Evolutionary conservation across 35 echinoderm and acorn worm species (phyloP), one percentile per base, ranked within the genome.

Genomic region (Strongylocentrotus purpuratus): DNA sequence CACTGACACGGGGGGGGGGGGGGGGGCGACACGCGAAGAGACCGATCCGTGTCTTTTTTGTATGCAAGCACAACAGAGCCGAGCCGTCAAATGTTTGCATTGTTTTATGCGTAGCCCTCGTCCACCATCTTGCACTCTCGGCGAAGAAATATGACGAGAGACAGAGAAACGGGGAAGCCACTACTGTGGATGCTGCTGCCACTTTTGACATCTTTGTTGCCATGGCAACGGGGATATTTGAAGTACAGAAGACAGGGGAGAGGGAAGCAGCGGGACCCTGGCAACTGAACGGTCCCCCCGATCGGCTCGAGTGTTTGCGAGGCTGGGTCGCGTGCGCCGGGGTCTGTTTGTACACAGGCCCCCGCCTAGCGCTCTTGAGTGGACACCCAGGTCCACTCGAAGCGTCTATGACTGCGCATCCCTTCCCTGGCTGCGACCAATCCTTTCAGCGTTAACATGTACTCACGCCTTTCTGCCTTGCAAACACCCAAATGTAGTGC

Each of bases 141-240:
- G 61, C 2, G 61, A 70, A 70, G 61, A 70, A 70, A 70, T 70
- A 70, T 70, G 61, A 70, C 18, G 25, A 20, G 61, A 70, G 61
- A 70, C 61, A 7, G 22, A 70, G 7, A 70, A 70, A 70, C 0
- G 17, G 61, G 61, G 61, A 70, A 70, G 2, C 87, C 87, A 46
- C 87, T 46, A 46, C 87, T 88, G 41, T 6, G 31, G 87, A 33
- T 31, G 28, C 87, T 31, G 28, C 87, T 46, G 87, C 87, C 87
- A 35, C 87, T 88, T 88, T 88, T 88, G 87, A 88, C 87, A 88
- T 88, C 35, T 88, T 88, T 88, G 87, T 88, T 88, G 87, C 87
- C 87, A 88, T 88, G 87, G 31, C 10, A 10, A 88, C 45, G 10
- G 8, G 33, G 45, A 12, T 15, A 88, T 88, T 88, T 88, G 61